These are phyloP conservation scores for Limnephilus marmoratus DNA, from an alignment of 2,888 invertebrate species.

Conservation along the genomic window DNA sequence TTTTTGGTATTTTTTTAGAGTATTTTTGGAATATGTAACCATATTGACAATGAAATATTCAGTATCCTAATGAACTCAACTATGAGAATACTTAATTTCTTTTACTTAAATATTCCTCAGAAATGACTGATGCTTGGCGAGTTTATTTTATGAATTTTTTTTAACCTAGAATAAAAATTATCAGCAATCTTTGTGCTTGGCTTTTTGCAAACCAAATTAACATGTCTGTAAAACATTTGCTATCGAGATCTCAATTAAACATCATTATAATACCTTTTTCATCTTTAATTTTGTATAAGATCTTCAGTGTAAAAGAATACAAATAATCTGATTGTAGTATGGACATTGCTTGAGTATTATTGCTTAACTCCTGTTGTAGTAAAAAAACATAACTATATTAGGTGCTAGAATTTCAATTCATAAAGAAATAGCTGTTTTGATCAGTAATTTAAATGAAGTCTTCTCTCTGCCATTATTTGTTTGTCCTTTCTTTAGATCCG, in stretches of 20 bases:
- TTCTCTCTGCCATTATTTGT: not conserved
- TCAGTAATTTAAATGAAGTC: not conserved
- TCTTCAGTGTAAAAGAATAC: not conserved
- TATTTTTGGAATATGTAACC: conserved; percentile 46
- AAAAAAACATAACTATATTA: not conserved
- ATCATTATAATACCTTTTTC: not conserved
- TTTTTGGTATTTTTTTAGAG: not conserved
- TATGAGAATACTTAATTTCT: conserved; percentile 31
- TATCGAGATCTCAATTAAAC: not conserved
- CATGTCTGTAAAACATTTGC: not conserved
- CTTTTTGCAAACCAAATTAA: not conserved
- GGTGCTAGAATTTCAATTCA: not conserved
- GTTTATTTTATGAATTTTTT: not conserved
- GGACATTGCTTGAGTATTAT: not conserved
- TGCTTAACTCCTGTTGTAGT: not conserved
- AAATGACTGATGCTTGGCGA: not conserved
- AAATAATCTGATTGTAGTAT: not conserved
- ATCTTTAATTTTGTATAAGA: not conserved
- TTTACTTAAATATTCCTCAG: conserved; percentile 22
- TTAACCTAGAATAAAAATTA: not conserved
- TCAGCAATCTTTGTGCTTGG: not conserved
- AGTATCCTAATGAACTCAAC: not conserved
- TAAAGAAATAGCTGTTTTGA: not conserved
- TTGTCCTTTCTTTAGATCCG: not conserved
- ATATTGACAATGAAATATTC: conserved; percentile 48